A percentile compares a stretch with the other conserved stretches of the same genome.
phyloP scores from a whole-genome alignment of 2,113 vertebrate genomes.

The Oryzias curvinotus region DNA sequence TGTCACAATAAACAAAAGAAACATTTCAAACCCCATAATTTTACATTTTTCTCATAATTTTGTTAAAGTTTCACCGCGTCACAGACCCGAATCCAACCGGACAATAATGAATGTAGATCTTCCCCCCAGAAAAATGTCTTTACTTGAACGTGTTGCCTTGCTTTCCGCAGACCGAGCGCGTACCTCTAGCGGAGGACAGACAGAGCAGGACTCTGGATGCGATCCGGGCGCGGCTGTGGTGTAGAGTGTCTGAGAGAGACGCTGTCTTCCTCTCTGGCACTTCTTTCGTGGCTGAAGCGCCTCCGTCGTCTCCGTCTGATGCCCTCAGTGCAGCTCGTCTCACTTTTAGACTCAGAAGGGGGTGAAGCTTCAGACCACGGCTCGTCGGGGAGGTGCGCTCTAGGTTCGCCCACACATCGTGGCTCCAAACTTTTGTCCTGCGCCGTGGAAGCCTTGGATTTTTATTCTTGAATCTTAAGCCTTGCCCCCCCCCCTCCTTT shows the following conservation, averaged over 20 bases:
- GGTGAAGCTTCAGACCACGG: conserved; percentile 68
- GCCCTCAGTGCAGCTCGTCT: conserved; percentile 78
- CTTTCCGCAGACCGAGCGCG: conserved; percentile 51
- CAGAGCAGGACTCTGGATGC: conserved; percentile 65
- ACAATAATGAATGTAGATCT: conserved; percentile 26
- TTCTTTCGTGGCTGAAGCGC: conserved; percentile 81
- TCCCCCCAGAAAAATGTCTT: conserved; percentile 10
- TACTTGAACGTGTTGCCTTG: conserved; percentile 21
- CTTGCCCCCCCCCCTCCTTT: conserved; percentile 84
- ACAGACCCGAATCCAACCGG: conserved; percentile 42
- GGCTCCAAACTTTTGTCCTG: conserved; percentile 86
- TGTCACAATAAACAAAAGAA: neutral
- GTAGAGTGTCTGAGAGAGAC: conserved; percentile 46
- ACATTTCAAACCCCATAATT: neutral
- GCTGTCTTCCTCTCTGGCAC: conserved; percentile 78
- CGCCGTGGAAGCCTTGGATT: conserved; percentile 89
- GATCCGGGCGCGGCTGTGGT: conserved; percentile 75
- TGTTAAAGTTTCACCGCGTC: conserved; percentile 60
- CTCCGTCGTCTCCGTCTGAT: conserved; percentile 80
- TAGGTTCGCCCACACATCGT: conserved; percentile 85
- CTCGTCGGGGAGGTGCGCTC: conserved; percentile 76
- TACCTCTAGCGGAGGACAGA: conserved; percentile 79
- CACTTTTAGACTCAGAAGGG: conserved; percentile 73
- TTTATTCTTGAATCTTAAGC: conserved; percentile 93
- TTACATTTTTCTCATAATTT: conserved; percentile 15